Evolutionary conservation across 2,888 invertebrate species (phyloP).

Genomic region (Coecobrya sp.): DNA sequence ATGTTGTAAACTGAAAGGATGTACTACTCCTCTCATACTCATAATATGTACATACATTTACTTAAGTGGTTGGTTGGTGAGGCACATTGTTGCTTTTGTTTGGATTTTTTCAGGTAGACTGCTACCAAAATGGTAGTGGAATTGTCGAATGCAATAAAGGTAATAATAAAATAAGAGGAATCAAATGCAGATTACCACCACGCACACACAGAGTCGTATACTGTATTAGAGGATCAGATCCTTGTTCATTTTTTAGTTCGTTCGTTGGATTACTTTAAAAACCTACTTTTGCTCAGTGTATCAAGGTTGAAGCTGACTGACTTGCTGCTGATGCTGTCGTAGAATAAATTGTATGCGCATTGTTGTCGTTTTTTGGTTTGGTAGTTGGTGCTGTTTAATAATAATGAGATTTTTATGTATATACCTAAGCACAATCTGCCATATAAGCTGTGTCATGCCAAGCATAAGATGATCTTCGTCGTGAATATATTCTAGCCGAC

Average conservation of each 20-base stretch:
- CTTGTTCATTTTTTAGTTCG: conserved; percentile 73
- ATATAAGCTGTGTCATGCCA: conserved; percentile 38
- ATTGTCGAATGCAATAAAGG: conserved; percentile 1
- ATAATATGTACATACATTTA: background rate
- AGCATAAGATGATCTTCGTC: background rate
- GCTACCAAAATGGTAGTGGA: conserved; percentile 7
- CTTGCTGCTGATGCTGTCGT: conserved; percentile 63
- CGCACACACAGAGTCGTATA: background rate
- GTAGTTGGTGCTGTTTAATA: conserved; percentile 27
- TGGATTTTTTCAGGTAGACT: background rate
- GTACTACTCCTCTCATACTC: background rate
- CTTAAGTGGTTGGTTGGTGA: background rate
- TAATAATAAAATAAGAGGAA: background rate
- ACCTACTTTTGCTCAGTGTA: conserved; percentile 79
- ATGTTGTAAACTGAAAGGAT: background rate
- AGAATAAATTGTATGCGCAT: conserved; percentile 40
- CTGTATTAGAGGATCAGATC: conserved; percentile 51
- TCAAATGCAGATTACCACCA: background rate
- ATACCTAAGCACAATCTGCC: background rate
- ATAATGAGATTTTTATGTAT: conserved; percentile 47
- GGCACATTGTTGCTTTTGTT: conserved; percentile 28
- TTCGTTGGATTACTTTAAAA: conserved; percentile 81
- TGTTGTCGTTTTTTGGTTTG: conserved; percentile 48
- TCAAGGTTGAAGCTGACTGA: conserved; percentile 75
- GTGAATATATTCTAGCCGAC: background rate